A percentile compares a stretch with the other conserved stretches of the same genome.
Evolutionary conservation across 2,113 vertebrate genomes (phyloP).

Genomic region (Centrocercus urophasianus): DNA sequence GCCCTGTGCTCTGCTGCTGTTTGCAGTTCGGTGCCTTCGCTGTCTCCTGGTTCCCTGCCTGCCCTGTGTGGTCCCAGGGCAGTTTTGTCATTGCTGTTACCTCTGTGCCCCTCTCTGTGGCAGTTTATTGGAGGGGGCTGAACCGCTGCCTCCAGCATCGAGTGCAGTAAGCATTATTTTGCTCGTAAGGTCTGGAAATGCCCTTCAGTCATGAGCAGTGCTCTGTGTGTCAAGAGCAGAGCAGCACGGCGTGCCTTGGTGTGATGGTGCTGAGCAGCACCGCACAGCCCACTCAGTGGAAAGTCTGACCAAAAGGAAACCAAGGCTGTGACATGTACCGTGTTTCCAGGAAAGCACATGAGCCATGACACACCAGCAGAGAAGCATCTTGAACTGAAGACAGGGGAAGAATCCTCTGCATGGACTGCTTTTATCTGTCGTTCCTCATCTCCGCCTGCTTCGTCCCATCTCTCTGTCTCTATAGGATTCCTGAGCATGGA

Average conservation of each 20-base stretch:
- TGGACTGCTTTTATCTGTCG: not conserved
- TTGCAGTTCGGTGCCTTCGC: not conserved
- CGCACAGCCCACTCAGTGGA: not conserved
- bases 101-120: not conserved
- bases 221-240: not conserved
- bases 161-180: not conserved
- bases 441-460: not conserved
- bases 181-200: not conserved
- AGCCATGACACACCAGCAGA: not conserved
- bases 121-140: too few relatives aligned
- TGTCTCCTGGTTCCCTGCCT: not conserved
- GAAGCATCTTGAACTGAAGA: not conserved
- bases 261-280: rapidly evolving
- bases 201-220: not conserved
- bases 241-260: not conserved
- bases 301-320: constrained; percentile 5
- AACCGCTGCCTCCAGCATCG: not conserved
- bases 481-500: rapidly evolving
- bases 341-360: not conserved
- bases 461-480: not conserved
- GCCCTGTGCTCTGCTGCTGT: not conserved
- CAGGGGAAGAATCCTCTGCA: not conserved
- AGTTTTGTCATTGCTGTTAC: not conserved
- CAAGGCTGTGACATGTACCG: not conserved
- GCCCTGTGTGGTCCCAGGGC: not conserved